These are phyloP conservation scores for Centruroides sculpturatus DNA, from an alignment of 1,140 invertebrate species.

Conservation along the genomic window DNA sequence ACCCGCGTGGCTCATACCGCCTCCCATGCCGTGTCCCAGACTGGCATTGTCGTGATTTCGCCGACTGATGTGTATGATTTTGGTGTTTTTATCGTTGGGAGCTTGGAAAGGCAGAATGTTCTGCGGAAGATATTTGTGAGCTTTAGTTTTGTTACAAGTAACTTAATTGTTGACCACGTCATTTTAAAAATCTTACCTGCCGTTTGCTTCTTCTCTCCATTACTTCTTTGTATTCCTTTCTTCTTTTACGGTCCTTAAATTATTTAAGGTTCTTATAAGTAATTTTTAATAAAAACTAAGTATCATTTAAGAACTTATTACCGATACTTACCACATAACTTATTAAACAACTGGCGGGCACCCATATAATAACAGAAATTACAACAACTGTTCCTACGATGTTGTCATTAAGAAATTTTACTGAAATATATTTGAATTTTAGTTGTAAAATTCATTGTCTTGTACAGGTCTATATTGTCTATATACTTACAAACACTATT, in stretches of 20 bases:
- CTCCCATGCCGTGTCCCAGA: too few species aligned
- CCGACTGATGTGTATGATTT: too few species aligned
- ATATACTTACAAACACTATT: slow-evolving; percentile 52
- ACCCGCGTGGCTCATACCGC: too few species aligned
- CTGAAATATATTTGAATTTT: slow-evolving; percentile 14
- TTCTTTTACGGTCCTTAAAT: slow-evolving; percentile 10
- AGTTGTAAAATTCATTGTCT: background rate
- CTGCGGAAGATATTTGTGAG: too few species aligned
- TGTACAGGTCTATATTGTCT: background rate
- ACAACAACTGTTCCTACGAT: slow-evolving; percentile 80
- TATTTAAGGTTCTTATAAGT: background rate
- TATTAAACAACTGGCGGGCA: slow-evolving; percentile 43
- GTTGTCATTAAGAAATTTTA: slow-evolving; percentile 71
- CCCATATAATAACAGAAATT: slow-evolving; percentile 78
- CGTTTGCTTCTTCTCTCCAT: slow-evolving; percentile 12
- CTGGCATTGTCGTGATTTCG: too few species aligned
- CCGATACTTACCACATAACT: slow-evolving; percentile 23
- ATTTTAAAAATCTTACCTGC: slow-evolving; percentile 1
- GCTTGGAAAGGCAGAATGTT: too few species aligned
- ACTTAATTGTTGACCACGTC: background rate
- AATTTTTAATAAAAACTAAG: background rate
- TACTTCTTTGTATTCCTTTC: slow-evolving; percentile 12
- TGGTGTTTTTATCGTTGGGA: too few species aligned
- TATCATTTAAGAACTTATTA: background rate
- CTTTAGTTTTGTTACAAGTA: too few species aligned